These are phyloP conservation scores for Apodemia duryi DNA, from an alignment of 2,888 invertebrate genomes.

Conservation along the genomic window DNA sequence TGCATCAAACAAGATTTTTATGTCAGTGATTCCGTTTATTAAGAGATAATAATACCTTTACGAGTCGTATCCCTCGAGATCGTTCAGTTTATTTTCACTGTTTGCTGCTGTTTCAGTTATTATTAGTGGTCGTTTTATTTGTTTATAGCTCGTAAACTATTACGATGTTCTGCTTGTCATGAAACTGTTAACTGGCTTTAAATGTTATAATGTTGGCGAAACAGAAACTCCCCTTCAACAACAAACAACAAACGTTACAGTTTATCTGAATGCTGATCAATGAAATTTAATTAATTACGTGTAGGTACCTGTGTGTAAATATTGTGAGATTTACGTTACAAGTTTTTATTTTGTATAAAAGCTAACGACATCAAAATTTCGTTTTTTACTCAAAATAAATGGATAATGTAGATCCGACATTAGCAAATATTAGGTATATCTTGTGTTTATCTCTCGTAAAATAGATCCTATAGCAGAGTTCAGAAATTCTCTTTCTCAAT, in stretches of 20 bases:
- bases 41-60: slow-evolving; percentile 77
- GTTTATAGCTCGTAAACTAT: slow-evolving; percentile 74
- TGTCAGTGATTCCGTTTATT: slow-evolving; percentile 65
- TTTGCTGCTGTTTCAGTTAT: slow-evolving; percentile 75
- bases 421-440: too few relatives aligned
- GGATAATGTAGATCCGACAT: too few relatives aligned
- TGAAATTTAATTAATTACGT: too few relatives aligned
- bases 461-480: too few relatives aligned
- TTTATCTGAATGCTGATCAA: background rate
- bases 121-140: slow-evolving; percentile 62
- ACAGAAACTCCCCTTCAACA: slow-evolving; percentile 40
- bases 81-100: slow-evolving; percentile 69
- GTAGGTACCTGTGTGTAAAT: too few relatives aligned
- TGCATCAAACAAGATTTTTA: slow-evolving; percentile 67
- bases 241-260: background rate
- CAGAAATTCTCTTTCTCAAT: too few relatives aligned
- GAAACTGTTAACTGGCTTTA: slow-evolving; percentile 65
- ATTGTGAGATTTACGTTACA: too few relatives aligned
- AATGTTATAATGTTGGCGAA: slow-evolving; percentile 65
- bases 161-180: slow-evolving; percentile 69
- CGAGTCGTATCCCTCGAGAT: slow-evolving; percentile 59
- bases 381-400: too few relatives aligned
- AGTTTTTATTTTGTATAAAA: too few relatives aligned
- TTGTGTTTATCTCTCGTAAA: too few relatives aligned
- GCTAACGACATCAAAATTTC: too few relatives aligned